These are phyloP conservation scores for honey bee (Apis mellifera) DNA, from an alignment of 1,140 invertebrate genomes.

Conservation along the genomic window DNA sequence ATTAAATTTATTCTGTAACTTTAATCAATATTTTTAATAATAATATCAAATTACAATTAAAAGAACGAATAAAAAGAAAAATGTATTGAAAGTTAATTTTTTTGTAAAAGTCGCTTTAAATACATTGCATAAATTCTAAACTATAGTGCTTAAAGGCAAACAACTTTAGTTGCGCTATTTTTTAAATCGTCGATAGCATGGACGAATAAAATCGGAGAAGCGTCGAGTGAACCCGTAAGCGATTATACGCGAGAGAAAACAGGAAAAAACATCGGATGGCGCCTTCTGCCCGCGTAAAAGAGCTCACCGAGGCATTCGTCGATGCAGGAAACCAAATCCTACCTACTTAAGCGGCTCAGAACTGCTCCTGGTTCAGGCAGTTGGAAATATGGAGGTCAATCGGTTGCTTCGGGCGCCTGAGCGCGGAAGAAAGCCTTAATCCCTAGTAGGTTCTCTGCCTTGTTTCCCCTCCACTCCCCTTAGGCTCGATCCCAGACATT, in stretches of 20 bases:
- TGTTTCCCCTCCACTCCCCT: background rate
- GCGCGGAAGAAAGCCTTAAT: constrained; percentile 71
- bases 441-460: constrained; percentile 60
- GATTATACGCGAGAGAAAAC: constrained; percentile 28
- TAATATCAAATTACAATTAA: too few relatives aligned
- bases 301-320: constrained; percentile 33
- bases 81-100: too few relatives aligned
- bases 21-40: too few relatives aligned
- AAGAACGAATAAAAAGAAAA: too few relatives aligned
- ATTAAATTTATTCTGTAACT: too few relatives aligned
- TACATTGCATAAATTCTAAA: background rate
- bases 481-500: background rate
- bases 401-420: constrained; percentile 61
- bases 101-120: too few relatives aligned
- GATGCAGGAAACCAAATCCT: constrained; percentile 61
- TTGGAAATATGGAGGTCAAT: constrained; percentile 73
- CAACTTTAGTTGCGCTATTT: background rate
- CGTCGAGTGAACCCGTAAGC: background rate
- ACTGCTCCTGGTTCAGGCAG: constrained; percentile 64
- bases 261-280: constrained; percentile 58
- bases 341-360: constrained; percentile 69
- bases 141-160: too few relatives aligned
- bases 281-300: constrained; percentile 37
- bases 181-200: background rate
- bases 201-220: background rate